Conservation (phyloP, 2,797 vertebrate species). For the Falco novaeseelandiae region DNA sequence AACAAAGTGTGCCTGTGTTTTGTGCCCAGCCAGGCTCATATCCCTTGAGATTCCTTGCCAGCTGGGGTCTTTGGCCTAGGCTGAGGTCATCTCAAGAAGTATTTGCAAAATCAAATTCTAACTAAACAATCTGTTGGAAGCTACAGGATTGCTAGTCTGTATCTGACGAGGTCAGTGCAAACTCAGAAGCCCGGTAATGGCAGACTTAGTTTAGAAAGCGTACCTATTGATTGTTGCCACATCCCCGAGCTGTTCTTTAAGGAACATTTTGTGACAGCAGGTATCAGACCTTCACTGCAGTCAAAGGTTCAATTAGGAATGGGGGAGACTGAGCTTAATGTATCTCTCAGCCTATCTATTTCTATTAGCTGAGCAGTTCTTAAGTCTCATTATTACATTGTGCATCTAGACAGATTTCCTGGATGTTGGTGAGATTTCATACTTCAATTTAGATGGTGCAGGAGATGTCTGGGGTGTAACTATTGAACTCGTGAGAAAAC, state of each 20-base stretch:
- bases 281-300: not conserved
- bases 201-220: not conserved
- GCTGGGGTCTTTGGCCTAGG: not conserved
- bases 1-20: not conserved
- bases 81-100: not conserved
- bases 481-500: not conserved
- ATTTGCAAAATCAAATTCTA: not conserved
- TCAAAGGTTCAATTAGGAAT: not conserved
- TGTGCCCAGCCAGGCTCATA: not conserved
- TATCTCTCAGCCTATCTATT: not conserved
- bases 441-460: not conserved
- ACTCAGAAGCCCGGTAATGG: not conserved
- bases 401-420: not conserved
- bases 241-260: not conserved
- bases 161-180: fast-evolving
- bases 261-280: not conserved
- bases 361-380: not conserved
- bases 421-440: not conserved
- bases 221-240: not conserved
- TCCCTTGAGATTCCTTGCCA: not conserved
- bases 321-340: not conserved
- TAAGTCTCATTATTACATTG: not conserved
- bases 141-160: not conserved
- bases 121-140: not conserved
- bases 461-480: not conserved